Percentiles rank a stretch among this genome's conserved stretches.
Conservation (phyloP, 2,113 vertebrate species). For the Callithrix jacchus region DNA sequence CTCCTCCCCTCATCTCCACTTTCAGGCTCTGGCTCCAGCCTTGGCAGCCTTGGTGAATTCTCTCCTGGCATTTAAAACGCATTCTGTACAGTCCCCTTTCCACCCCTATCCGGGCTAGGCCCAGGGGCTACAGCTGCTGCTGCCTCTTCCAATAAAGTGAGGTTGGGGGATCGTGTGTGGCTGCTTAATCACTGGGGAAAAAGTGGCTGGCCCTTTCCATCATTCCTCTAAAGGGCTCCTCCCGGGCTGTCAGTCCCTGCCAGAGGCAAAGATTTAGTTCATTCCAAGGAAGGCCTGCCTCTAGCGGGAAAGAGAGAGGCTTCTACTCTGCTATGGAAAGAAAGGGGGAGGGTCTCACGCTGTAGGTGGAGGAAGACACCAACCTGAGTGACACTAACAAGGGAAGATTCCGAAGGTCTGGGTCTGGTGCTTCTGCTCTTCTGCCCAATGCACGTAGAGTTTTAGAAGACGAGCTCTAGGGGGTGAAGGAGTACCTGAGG, state of each 20-base stretch:
- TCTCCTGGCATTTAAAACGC: constrained; percentile 56
- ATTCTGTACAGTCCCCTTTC: constrained; percentile 53
- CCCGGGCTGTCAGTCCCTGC: not conserved
- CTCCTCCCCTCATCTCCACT: not conserved
- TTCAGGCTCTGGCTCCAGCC: constrained; percentile 34
- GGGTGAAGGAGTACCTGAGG: not conserved
- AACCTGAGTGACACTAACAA: not conserved
- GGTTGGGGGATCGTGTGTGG: constrained; percentile 39
- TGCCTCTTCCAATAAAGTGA: constrained; percentile 74
- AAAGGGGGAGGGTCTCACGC: not conserved
- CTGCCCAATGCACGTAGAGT: not conserved
- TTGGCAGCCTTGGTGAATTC: constrained; percentile 29
- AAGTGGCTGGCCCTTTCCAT: not conserved
- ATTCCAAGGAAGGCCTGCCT: not conserved
- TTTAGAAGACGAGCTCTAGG: not conserved
- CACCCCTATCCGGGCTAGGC: not conserved
- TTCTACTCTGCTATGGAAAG: not conserved
- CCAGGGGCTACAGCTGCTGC: constrained; percentile 52
- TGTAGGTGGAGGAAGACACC: not conserved
- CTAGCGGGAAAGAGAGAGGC: not conserved
- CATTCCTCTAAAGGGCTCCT: not conserved
- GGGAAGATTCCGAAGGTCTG: not conserved
- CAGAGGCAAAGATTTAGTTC: not conserved
- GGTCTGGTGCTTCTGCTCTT: not conserved
- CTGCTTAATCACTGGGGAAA: not conserved